phyloP scores from a whole-genome alignment of 2,888 invertebrate genomes.

The Rugalucina vietnamica region DNA sequence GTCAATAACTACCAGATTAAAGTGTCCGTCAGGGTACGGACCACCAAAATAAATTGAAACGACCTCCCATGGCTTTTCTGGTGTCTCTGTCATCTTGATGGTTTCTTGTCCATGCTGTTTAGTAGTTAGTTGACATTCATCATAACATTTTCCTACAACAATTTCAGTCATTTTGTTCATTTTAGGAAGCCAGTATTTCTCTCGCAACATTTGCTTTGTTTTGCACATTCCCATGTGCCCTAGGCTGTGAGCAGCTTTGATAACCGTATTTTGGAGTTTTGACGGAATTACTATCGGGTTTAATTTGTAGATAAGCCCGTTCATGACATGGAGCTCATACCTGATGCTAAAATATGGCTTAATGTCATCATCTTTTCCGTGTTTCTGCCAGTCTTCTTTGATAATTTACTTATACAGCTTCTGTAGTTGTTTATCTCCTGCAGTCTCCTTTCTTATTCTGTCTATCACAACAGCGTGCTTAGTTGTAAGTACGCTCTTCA shows the following conservation, averaged over 20 bases:
- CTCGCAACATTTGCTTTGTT: slow-evolving; percentile 3
- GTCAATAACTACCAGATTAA: slow-evolving; percentile 26
- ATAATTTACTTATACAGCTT: not conserved
- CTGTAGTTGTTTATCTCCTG: not conserved
- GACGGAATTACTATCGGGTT: no score
- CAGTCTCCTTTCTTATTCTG: not conserved
- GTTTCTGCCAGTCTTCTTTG: not conserved
- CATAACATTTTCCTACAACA: no score
- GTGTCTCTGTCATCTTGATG: no score
- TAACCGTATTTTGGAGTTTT: no score
- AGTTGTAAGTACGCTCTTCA: not conserved
- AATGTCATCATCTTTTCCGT: no score
- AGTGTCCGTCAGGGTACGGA: not conserved
- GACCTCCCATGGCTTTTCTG: no score
- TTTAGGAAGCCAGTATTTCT: slow-evolving; percentile 11
- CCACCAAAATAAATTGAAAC: not conserved
- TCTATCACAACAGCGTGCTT: not conserved
- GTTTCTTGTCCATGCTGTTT: no score
- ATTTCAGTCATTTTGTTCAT: not conserved
- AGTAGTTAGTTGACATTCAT: no score
- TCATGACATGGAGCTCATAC: no score
- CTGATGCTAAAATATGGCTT: no score
- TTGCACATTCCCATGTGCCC: not conserved
- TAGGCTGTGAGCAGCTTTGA: slow-evolving; percentile 6
- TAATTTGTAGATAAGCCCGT: no score